phyloP scores from a whole-genome alignment of 2,888 invertebrate genomes.

The Drosophila atripex region DNA sequence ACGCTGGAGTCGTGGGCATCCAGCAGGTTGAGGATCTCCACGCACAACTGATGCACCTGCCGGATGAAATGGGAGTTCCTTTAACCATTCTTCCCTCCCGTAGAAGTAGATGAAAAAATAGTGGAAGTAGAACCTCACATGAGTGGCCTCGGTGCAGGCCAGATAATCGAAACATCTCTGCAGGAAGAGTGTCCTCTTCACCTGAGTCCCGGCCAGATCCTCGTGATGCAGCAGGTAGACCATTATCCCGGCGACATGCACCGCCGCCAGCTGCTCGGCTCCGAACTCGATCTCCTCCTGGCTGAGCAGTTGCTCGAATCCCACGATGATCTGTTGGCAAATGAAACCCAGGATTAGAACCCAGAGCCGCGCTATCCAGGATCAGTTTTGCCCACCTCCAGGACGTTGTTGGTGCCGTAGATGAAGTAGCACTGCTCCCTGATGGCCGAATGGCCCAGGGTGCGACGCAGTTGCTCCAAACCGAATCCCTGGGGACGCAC shows the following conservation, averaged over 20 bases:
- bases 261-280: constrained; percentile 44
- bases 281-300: constrained; percentile 56
- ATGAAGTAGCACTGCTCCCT: constrained; percentile 42
- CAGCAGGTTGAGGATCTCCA: constrained; percentile 43
- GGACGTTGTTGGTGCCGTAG: constrained; percentile 46
- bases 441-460: constrained; percentile 29
- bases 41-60: constrained; percentile 55
- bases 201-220: constrained; percentile 37
- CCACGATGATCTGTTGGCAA: constrained; percentile 42
- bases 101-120: too few species aligned
- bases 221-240: constrained; percentile 52
- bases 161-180: constrained; percentile 60
- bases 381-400: constrained; percentile 43
- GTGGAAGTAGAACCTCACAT: constrained; percentile 41
- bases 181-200: constrained; percentile 50
- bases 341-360: not conserved
- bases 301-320: constrained; percentile 43
- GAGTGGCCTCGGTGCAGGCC: constrained; percentile 60
- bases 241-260: constrained; percentile 63
- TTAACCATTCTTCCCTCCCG: not conserved
- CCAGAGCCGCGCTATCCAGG: too few species aligned
- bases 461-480: constrained; percentile 51
- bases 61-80: not conserved
- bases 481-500: constrained; percentile 62
- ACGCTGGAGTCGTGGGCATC: constrained; percentile 40